Percentiles rank a stretch among this genome's conserved stretches.
Evolutionary conservation across 2,888 invertebrate genomes (phyloP).

Genomic region (Balanococcus diminutus): DNA sequence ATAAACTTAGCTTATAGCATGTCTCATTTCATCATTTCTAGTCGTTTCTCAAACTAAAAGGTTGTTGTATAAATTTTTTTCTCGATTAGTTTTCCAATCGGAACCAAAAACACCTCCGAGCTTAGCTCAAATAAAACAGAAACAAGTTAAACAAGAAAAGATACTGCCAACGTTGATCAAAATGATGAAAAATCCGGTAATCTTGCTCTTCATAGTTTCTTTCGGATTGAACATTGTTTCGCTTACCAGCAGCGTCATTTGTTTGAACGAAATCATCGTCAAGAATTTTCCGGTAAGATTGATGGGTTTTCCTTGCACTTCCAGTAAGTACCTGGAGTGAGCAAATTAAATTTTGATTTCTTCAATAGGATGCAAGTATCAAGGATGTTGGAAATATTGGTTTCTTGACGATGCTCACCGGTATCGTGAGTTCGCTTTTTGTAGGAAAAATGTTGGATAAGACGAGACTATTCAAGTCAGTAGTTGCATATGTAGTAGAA

Average conservation of each 20-base stretch:
- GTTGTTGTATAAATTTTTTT: too few relatives aligned
- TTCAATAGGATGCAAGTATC: slow-evolving; percentile 59
- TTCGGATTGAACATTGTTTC: slow-evolving; percentile 75
- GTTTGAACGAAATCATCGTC: slow-evolving; percentile 65
- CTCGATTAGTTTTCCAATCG: slow-evolving; percentile 83
- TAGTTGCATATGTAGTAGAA: not conserved
- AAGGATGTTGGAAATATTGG: slow-evolving; percentile 90
- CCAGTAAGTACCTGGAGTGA: too few relatives aligned
- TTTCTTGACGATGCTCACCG: slow-evolving; percentile 86
- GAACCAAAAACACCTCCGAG: slow-evolving; percentile 89
- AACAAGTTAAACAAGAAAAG: slow-evolving; percentile 58
- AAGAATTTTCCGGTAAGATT: slow-evolving; percentile 63
- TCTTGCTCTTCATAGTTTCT: slow-evolving; percentile 67
- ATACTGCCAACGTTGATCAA: slow-evolving; percentile 62
- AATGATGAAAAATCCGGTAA: slow-evolving; percentile 66
- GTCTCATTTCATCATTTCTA: too few relatives aligned
- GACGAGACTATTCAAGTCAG: slow-evolving; percentile 83
- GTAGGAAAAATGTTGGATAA: slow-evolving; percentile 90
- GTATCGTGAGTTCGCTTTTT: slow-evolving; percentile 90
- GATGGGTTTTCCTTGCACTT: too few relatives aligned
- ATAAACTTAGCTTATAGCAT: slow-evolving; percentile 54
- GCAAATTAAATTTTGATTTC: not conserved
- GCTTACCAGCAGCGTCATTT: slow-evolving; percentile 73
- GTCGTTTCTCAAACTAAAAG: too few relatives aligned
- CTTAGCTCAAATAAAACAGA: slow-evolving; percentile 73